Evolutionary conservation across 2,113 vertebrate species (phyloP).

Genomic region (Cyphomyrus discorhynchus): DNA sequence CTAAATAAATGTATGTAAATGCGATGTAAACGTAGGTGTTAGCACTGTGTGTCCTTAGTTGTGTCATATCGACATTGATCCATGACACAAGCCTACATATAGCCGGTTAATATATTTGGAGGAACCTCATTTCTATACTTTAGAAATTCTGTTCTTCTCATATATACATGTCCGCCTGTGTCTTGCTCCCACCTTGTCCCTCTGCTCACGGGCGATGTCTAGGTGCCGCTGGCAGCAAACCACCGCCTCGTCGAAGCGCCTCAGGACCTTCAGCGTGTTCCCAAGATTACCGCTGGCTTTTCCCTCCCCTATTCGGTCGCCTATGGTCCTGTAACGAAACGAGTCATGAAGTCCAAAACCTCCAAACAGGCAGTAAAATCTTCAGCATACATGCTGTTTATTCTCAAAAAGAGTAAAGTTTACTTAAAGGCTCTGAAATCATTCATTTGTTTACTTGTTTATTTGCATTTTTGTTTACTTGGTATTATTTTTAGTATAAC

Average conservation of each 20-base stretch:
- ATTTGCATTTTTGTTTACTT: neutral
- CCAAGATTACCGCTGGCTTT: conserved; percentile 96
- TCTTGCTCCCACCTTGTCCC: conserved; percentile 75
- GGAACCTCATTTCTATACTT: neutral
- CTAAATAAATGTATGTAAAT: neutral
- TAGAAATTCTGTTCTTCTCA: no score
- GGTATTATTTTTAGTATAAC: neutral
- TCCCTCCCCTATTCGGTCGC: conserved; percentile 88
- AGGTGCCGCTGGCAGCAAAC: conserved; percentile 92
- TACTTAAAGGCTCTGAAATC: neutral
- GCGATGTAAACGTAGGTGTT: neutral
- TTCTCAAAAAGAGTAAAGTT: neutral
- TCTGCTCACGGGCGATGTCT: conserved; percentile 89
- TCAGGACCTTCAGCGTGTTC: conserved; percentile 88
- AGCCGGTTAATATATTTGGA: neutral
- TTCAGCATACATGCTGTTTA: neutral
- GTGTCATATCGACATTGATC: neutral
- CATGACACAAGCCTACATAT: neutral
- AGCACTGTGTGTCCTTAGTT: neutral
- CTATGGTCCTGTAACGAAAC: conserved; percentile 73
- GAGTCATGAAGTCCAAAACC: neutral
- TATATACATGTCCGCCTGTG: neutral
- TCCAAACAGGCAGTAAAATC: neutral
- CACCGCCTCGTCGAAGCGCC: conserved; percentile 83
- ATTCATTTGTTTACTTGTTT: neutral